phyloP scores from a whole-genome alignment of 2,113 vertebrate species.

The Macrotis lagotis region DNA sequence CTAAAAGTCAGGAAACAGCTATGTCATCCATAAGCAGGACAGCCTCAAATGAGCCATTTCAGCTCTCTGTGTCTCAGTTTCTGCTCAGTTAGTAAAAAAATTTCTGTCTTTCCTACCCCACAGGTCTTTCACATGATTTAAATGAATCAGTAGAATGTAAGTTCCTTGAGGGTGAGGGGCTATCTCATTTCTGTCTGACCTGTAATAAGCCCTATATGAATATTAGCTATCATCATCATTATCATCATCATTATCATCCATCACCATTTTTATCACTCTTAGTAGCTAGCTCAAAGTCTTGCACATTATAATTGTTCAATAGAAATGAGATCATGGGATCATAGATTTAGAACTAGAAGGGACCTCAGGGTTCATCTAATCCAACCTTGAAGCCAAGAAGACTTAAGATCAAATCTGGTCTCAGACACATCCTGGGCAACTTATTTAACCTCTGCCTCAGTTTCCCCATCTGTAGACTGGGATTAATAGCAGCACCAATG shows the following conservation, averaged over 20 bases:
- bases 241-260: background rate
- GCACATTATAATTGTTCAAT: background rate
- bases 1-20: background rate
- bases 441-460: background rate
- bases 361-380: background rate
- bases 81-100: background rate
- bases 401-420: background rate
- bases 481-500: background rate
- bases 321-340: background rate
- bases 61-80: background rate
- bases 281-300: background rate
- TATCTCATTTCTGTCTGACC: background rate
- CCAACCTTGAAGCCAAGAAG: background rate
- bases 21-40: background rate
- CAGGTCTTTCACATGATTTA: background rate
- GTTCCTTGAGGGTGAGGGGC: background rate
- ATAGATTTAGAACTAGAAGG: background rate
- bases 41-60: background rate
- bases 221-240: background rate
- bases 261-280: background rate
- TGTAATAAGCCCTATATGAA: background rate
- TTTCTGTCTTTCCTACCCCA: background rate
- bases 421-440: background rate
- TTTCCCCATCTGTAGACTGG: background rate
- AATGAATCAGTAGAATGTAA: background rate